These are phyloP conservation scores for Drosophila repleta DNA, from an alignment of 1,140 invertebrate species.

Conservation along the genomic window DNA sequence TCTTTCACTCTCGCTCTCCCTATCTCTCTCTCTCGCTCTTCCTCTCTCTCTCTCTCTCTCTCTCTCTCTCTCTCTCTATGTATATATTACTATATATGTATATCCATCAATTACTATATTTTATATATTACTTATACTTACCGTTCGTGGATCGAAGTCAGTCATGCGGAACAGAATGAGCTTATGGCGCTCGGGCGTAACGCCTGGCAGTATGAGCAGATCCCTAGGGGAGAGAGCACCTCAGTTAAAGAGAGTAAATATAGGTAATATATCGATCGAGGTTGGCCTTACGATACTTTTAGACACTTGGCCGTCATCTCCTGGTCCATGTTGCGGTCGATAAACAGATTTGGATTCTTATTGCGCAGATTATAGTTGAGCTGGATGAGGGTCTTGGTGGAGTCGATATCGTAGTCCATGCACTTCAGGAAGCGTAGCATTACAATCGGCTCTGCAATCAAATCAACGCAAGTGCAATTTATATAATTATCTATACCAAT, in stretches of 20 bases:
- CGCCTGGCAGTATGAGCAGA: constrained; percentile 86
- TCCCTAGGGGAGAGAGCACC: constrained; percentile 85
- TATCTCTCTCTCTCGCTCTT: too few species aligned
- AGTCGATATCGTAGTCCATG: constrained; percentile 85
- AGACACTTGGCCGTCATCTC: constrained; percentile 85
- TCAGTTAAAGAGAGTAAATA: not conserved
- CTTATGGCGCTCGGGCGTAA: constrained; percentile 85
- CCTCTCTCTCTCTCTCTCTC: too few species aligned
- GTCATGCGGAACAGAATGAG: constrained; percentile 65
- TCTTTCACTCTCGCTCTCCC: too few species aligned
- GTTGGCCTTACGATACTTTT: constrained; percentile 84
- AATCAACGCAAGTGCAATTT: constrained; percentile 2
- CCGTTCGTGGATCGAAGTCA: constrained; percentile 66
- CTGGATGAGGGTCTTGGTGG: constrained; percentile 86
- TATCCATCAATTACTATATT: constrained; percentile 1
- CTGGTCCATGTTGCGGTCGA: constrained; percentile 86
- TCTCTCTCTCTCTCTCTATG: too few species aligned
- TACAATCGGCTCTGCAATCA: constrained; percentile 57
- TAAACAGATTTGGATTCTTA: constrained; percentile 87
- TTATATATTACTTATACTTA: constrained; percentile 15
- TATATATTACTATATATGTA: not conserved
- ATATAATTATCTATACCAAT: constrained; percentile 10
- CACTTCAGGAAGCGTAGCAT: constrained; percentile 75
- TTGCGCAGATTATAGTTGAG: constrained; percentile 87
- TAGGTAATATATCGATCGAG: too few species aligned